Base-by-base conservation (phyloP, 2,113 vertebrate species). In the Hoplias malabaricus region DNA sequence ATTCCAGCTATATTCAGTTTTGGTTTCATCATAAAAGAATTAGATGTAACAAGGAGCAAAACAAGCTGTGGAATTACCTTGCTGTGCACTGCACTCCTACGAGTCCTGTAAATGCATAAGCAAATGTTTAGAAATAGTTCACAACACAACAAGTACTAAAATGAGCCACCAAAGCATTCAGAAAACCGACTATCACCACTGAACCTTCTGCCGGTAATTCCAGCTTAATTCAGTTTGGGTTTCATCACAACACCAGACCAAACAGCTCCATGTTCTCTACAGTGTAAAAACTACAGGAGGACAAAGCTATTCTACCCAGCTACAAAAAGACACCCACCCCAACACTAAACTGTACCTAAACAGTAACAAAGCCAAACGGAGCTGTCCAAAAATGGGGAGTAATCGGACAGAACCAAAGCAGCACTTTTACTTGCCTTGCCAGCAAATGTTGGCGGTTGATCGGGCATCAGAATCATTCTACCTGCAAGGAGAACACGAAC, bases 161-260 rank as follows among this genome's bases (percentile, higher is more conserved):
- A 2, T 7, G 6, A 31, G 27, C 2, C 23, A 12, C 16, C 6
- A 0, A 59, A 34, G 34, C 54, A 34, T 33, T 95, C 94, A 95
- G 94, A 91, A 93, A 93, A 92, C 90, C 84, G 0, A 68, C 81
- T 34, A 43, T 94, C 94, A 94, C 90, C 94, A 95, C 93, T 79
- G 82, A n/a, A 67, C 90, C 86, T 87, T 95, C 94, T 93, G 94
- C 87, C 92, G 94, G 94, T 95, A 95, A 95, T 94, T 95, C 94
- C 94, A 95, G 93, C 85, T n/a, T 75, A 56, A 69, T 56, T 80
- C 67, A 82, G 78, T 80, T 80, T 77, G 25, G 19, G 38, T 69
- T 79, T 81, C 75, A 84, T 82, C 80, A 84, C 46, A 29, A 62
- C 54, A 77, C 53, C 12, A 36, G 19, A 14, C 6, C 54, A 25